Base-by-base conservation (phyloP, 2,888 invertebrate genomes). In the Choristoneura rosaceana region DNA sequence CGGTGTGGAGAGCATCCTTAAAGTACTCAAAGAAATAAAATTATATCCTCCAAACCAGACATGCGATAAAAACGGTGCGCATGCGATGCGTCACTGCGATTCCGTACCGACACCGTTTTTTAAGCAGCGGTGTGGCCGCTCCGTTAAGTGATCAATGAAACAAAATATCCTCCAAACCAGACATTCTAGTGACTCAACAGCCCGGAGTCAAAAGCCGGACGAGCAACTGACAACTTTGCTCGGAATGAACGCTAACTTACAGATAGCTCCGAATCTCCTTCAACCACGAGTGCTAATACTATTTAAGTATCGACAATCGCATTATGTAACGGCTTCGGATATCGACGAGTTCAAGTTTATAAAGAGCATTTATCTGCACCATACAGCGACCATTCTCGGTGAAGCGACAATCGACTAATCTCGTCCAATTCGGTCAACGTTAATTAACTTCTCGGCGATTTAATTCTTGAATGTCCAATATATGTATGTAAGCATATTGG, bases 151-250 rank as follows among this genome's bases (percentile, higher is more conserved):
- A n/a, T 10, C 33, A 10, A 34, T 34, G 7, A 63, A 63, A 33
- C 34, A 9, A 7, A 47, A 50, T 47, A 41, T 10, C 33, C n/a
- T 9, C 34, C 8, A n/a, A n/a, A 47, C 38, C 55, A 61, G 4
- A 43, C 45, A 25, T 47, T 25, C n/a, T 45, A 55, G 25, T 12
- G 17, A 58, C 45, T 43, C 59, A 50, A 17, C 38, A 38, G 38
- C 38, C 9, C 50, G 73, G 59, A 59, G 68, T 43, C 64, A 47
- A 45, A 60, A 82, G 78, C 77, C 77, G 81, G 75, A 74, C 74
- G 75, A 73, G 71, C 75, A 79, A 78, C 79, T 80, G 74, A 67
- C 77, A 86, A 88, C 83, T 89, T 87, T 77, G 79, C 76, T 76
- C 74, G 76, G 81, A 76, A 76, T 76, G 79, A 81, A 77, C 81